Evolutionary conservation across 2,888 invertebrate genomes (phyloP).

Genomic region (Synergus japonicus): DNA sequence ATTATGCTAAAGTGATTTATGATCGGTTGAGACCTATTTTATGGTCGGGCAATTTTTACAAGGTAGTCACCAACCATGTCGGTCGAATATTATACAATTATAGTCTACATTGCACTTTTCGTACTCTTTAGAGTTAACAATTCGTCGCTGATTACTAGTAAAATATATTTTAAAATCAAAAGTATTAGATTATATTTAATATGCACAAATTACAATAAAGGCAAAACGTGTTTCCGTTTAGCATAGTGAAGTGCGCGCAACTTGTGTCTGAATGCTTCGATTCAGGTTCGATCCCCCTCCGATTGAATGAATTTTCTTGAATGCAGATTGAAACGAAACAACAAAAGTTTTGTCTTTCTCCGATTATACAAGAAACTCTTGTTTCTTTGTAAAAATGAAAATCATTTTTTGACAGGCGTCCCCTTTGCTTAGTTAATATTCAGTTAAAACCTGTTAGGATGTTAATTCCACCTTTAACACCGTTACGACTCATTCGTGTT

Average conservation of each 20-base stretch:
- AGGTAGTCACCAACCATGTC: neutral
- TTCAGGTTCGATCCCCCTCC: conserved; percentile 37
- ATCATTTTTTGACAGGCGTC: conserved; percentile 20
- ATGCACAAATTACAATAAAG: conserved; percentile 1
- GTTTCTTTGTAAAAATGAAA: conserved; percentile 40
- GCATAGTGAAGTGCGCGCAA: conserved; percentile 11
- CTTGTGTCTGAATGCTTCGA: conserved; percentile 20
- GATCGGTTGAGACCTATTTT: neutral
- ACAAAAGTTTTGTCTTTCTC: conserved; percentile 36
- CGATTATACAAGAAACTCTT: conserved; percentile 41
- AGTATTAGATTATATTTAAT: neutral
- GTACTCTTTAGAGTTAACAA: neutral
- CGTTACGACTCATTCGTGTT: conserved; percentile 34
- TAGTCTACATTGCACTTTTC: neutral
- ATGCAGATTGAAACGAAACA: conserved; percentile 28
- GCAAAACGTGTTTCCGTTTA: conserved; percentile 1
- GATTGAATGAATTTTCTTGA: conserved; percentile 38
- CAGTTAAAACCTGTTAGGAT: conserved; percentile 40
- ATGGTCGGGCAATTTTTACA: conserved; percentile 6
- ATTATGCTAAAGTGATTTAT: conserved; percentile 4
- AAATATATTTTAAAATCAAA: neutral
- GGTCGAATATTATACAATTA: conserved; percentile 19
- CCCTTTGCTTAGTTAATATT: conserved; percentile 35
- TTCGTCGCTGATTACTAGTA: neutral
- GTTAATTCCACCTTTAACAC: conserved; percentile 39